Conservation (phyloP, 2,113 vertebrate species). For the Carettochelys insculpta region DNA sequence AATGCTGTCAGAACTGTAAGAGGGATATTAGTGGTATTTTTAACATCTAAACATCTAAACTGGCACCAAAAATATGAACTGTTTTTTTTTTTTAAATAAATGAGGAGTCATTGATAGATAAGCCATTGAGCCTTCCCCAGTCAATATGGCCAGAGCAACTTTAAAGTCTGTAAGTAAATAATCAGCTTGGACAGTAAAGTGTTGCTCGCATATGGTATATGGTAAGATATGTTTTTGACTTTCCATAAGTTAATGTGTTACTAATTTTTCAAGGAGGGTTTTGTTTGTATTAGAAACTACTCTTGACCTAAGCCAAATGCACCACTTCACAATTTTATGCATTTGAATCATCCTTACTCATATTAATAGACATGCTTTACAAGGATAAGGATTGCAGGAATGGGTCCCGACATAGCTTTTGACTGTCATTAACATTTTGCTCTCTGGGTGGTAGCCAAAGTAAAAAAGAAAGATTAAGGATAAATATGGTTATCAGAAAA, state of each 20-base stretch:
- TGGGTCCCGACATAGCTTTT: neutral
- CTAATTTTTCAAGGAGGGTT: neutral
- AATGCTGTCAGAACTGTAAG: neutral
- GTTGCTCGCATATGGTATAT: neutral
- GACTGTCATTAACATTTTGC: neutral
- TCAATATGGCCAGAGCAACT: neutral
- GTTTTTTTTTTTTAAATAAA: neutral
- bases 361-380: neutral
- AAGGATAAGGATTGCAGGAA: neutral
- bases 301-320: neutral
- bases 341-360: neutral
- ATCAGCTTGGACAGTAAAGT: neutral
- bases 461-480: neutral
- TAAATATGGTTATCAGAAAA: neutral
- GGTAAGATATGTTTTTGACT: neutral
- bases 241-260: neutral
- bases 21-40: neutral
- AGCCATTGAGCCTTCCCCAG: neutral
- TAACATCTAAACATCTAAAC: neutral
- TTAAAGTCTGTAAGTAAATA: neutral
- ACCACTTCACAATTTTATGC: neutral
- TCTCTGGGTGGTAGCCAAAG: neutral
- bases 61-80: neutral
- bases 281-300: neutral
- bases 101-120: neutral